Conservation (phyloP, 2,113 vertebrate genomes). For the Lagopus leucura region DNA sequence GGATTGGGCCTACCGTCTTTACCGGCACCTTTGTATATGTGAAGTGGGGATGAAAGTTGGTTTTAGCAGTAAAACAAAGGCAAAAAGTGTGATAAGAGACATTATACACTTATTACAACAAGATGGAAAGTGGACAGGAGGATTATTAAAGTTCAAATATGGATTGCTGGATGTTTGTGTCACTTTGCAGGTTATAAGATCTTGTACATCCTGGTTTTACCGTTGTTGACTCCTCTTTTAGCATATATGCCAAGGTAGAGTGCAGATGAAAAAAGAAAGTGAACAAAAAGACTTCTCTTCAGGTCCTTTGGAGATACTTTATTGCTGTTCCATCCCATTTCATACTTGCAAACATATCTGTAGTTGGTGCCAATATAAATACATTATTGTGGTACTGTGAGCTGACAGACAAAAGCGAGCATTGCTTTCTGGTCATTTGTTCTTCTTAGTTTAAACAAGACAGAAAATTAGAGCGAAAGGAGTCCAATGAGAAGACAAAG, state of each 20-base stretch:
- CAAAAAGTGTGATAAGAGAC: not conserved
- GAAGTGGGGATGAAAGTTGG: not conserved
- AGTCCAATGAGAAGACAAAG: constrained; percentile 39
- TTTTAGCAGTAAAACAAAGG: constrained; percentile 1
- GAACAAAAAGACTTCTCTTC: not conserved
- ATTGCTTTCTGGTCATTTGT: constrained; percentile 9
- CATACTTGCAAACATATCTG: constrained; percentile 19
- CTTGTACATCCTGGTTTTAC: not conserved
- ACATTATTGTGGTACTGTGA: not conserved
- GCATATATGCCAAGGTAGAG: not conserved
- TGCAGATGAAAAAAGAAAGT: not conserved
- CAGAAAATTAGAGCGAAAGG: constrained; percentile 55
- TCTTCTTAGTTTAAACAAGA: constrained; percentile 55
- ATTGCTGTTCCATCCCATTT: not conserved
- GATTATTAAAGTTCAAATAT: not conserved
- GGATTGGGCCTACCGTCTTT: not conserved
- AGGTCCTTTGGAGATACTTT: not conserved
- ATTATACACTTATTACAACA: not conserved
- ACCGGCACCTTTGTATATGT: rapidly evolving
- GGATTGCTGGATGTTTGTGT: not conserved
- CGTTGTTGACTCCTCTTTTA: not conserved
- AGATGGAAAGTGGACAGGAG: not conserved
- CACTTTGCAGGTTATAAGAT: not conserved
- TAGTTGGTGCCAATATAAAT: not conserved
- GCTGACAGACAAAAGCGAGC: not conserved